These are phyloP conservation scores for Hybos culiciformis DNA, from an alignment of 2,888 invertebrate species.

Conservation along the genomic window DNA sequence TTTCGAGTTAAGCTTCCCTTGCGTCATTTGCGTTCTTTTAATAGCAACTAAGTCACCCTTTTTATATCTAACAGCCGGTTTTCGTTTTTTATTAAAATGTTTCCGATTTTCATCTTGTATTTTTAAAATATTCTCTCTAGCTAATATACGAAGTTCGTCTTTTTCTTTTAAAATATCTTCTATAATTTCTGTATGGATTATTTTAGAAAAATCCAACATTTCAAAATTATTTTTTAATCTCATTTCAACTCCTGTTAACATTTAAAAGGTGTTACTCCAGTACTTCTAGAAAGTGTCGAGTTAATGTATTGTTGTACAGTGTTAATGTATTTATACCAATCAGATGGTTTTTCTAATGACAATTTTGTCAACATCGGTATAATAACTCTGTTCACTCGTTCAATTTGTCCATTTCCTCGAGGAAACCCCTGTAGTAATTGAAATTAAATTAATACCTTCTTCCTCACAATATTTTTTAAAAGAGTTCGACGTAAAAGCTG, in stretches of 20 bases:
- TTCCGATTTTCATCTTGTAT: constrained; percentile 12
- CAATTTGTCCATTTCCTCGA: constrained; percentile 26
- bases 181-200: background rate
- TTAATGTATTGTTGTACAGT: constrained; percentile 17
- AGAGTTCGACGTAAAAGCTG: constrained; percentile 24
- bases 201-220: background rate
- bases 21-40: no score
- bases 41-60: no score
- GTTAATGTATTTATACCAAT: constrained; percentile 21
- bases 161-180: constrained; percentile 1
- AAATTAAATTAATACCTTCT: constrained; percentile 20
- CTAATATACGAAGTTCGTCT: constrained; percentile 6
- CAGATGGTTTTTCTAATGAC: constrained; percentile 20
- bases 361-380: constrained; percentile 25
- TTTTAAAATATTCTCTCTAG: constrained; percentile 8
- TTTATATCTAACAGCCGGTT: no score
- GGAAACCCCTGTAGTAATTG: constrained; percentile 21
- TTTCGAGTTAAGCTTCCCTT: no score
- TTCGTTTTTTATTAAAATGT: no score
- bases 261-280: constrained; percentile 8
- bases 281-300: constrained; percentile 16
- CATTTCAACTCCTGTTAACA: constrained; percentile 14
- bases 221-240: constrained; percentile 3
- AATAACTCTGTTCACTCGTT: constrained; percentile 23
- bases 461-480: constrained; percentile 24